Evolutionary conservation across 2,797 vertebrate genomes (phyloP).

Genomic region (Phalanger gymnotis): DNA sequence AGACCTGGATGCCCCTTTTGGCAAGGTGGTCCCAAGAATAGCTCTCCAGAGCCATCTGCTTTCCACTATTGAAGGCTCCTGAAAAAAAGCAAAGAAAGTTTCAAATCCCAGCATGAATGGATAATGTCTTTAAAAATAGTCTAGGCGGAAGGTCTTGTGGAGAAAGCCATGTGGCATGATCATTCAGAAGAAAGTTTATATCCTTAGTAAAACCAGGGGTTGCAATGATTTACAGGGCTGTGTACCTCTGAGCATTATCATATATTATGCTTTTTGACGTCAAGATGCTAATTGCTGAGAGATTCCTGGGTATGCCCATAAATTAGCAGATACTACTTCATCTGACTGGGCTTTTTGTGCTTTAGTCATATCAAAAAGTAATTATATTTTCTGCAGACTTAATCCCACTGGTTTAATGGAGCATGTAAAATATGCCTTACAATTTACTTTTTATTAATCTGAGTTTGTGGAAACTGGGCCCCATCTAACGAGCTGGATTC

Average conservation of each 20-base stretch:
- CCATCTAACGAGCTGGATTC: constrained; percentile 64
- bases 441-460: constrained; percentile 80
- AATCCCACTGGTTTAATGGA: constrained; percentile 78
- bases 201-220: constrained; percentile 53
- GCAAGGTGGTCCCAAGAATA: background rate
- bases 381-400: constrained; percentile 80
- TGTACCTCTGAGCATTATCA: constrained; percentile 65
- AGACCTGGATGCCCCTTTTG: background rate
- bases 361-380: constrained; percentile 78
- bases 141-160: background rate
- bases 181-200: constrained; percentile 51
- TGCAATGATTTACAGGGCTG: constrained; percentile 68
- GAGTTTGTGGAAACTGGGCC: constrained; percentile 55
- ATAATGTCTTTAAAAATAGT: background rate
- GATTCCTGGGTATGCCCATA: constrained; percentile 59
- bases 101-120: background rate
- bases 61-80: background rate
- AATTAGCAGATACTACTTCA: constrained; percentile 69
- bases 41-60: background rate
- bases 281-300: constrained; percentile 78
- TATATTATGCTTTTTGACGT: constrained; percentile 70
- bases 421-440: constrained; percentile 77
- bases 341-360: constrained; percentile 72
- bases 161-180: background rate
- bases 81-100: background rate